These are phyloP conservation scores for Lottia scabra DNA, from an alignment of 2,888 invertebrate species.

Conservation along the genomic window DNA sequence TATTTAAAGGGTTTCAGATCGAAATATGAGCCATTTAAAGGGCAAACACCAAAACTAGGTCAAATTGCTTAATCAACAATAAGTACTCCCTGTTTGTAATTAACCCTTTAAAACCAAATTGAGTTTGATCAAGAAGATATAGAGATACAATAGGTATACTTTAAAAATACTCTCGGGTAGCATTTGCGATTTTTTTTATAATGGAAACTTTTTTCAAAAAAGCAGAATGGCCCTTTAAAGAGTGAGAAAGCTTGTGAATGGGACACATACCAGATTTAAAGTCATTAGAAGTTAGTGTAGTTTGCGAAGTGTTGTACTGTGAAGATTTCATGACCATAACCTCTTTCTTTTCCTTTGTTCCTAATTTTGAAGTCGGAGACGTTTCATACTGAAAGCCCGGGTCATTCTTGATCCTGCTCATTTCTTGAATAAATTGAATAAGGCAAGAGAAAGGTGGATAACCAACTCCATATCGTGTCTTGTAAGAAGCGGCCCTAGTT, in stretches of 20 bases:
- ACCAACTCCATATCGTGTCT: slow-evolving; percentile 3
- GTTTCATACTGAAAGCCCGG: slow-evolving; percentile 11
- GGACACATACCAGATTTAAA: neutral
- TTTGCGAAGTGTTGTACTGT: neutral
- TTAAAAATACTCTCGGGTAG: no score
- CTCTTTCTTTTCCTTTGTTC: neutral
- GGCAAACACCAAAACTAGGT: no score
- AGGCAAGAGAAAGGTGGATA: slow-evolving; percentile 20
- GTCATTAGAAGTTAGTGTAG: neutral
- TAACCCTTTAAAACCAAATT: no score
- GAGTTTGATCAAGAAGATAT: no score
- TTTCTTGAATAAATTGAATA: slow-evolving; percentile 12
- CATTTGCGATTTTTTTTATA: no score
- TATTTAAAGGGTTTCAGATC: no score
- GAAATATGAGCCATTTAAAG: no score
- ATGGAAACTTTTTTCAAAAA: no score
- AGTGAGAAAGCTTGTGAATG: neutral
- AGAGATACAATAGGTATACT: no score
- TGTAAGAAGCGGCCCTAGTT: slow-evolving; percentile 10
- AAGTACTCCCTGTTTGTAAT: no score
- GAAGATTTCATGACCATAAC: neutral
- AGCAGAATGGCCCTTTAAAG: no score
- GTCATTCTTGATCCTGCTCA: slow-evolving; percentile 6
- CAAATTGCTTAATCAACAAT: no score
- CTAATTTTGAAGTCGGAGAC: neutral